A percentile compares a stretch with the other conserved stretches of the same genome.
These are phyloP conservation scores for Anhinga anhinga DNA, from an alignment of 2,113 vertebrate species.

Conservation along the genomic window DNA sequence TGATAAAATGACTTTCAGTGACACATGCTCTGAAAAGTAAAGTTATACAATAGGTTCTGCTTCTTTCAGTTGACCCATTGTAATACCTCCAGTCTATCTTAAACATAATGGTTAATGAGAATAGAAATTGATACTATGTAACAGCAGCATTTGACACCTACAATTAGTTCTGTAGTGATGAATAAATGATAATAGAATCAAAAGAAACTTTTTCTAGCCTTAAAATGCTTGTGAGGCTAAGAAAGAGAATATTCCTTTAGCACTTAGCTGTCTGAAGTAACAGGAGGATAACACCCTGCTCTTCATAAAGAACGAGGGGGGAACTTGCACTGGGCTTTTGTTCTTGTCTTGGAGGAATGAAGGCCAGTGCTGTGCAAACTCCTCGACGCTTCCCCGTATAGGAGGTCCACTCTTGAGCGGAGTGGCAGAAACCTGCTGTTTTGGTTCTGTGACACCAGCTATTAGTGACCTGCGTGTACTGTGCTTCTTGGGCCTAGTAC, in stretches of 20 bases:
- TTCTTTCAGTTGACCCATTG: background rate
- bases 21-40: background rate
- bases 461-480: accelerated
- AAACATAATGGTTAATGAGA: background rate
- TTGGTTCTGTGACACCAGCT: background rate
- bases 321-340: background rate
- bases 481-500: background rate
- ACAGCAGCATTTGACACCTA: background rate
- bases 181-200: background rate
- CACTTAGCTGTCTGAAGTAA: background rate
- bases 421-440: background rate
- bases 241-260: background rate
- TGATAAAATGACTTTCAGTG: background rate
- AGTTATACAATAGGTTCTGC: background rate
- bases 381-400: background rate
- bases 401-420: background rate
- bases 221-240: background rate
- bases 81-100: background rate
- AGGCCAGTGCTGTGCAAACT: background rate
- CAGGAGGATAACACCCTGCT: background rate
- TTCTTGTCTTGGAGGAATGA: background rate
- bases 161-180: background rate
- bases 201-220: background rate
- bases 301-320: background rate
- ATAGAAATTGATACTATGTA: background rate